Evolutionary conservation across 2,888 invertebrate genomes (phyloP).

Genomic region (Hirudinaria manillensis): DNA sequence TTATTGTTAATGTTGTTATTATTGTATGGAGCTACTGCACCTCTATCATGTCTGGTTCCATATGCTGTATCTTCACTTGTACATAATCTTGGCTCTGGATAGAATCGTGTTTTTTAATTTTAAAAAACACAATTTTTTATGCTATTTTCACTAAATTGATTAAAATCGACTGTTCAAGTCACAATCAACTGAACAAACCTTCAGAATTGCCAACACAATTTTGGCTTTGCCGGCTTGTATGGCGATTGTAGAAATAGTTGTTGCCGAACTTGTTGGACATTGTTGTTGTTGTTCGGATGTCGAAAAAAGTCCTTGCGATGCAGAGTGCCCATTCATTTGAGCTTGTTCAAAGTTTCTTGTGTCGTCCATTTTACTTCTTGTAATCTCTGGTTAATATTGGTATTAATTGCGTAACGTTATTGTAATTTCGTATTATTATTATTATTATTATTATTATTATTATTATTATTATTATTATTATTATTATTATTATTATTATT

Average conservation of each 20-base stretch:
- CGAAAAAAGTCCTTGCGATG: conserved; percentile 7
- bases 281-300: not conserved
- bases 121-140: too few species aligned
- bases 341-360: too few species aligned
- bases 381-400: too few species aligned
- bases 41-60: conserved; percentile 74
- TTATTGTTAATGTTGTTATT: too few species aligned
- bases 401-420: too few species aligned
- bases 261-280: conserved; percentile 51
- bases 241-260: conserved; percentile 83
- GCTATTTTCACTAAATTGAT: not conserved
- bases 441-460: too few species aligned
- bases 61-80: conserved; percentile 75
- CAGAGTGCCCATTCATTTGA: not conserved
- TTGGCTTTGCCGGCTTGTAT: conserved; percentile 78
- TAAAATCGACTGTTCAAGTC: too few species aligned
- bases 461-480: too few species aligned
- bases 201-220: conserved; percentile 78
- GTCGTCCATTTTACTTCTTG: too few species aligned
- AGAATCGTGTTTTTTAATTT: not conserved
- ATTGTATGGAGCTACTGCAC: too few species aligned
- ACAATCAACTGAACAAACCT: conserved; percentile 62
- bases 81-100: conserved; percentile 73
- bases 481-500: too few species aligned
- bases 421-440: too few species aligned